A percentile compares a stretch with the other conserved stretches of the same genome.
phyloP scores from a whole-genome alignment of 2,113 vertebrate species.

The Nothobranchius furzeri region DNA sequence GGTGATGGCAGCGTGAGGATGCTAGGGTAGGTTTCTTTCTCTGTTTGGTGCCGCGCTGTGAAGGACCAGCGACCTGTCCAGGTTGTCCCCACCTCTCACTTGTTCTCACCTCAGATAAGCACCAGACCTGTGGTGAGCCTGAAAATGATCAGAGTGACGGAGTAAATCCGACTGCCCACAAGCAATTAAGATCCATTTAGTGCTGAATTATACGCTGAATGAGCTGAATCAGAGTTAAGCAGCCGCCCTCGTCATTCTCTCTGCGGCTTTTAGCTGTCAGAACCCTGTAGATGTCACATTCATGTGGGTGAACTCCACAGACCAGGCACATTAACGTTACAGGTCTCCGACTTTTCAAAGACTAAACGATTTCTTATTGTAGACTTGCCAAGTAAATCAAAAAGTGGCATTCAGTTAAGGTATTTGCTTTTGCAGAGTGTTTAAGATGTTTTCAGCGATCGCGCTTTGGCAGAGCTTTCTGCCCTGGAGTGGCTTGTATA shows the following conservation, averaged over 20 bases:
- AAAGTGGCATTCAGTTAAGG: conserved; percentile 87
- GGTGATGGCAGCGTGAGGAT: no score
- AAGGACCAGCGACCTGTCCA: no score
- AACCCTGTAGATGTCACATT: conserved; percentile 1
- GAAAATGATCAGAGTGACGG: neutral
- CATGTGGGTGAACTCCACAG: conserved; percentile 15
- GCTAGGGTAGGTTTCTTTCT: no score
- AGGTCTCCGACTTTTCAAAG: conserved; percentile 80
- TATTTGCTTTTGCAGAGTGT: conserved; percentile 80
- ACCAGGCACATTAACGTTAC: conserved; percentile 28
- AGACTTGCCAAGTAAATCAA: conserved; percentile 91
- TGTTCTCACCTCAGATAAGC: neutral
- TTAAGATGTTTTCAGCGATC: conserved; percentile 75
- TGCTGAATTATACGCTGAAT: conserved; percentile 11
- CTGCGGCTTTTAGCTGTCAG: neutral
- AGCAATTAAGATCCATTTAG: conserved; percentile 8
- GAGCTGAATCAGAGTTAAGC: conserved; percentile 13
- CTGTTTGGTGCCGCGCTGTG: no score
- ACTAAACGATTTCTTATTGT: conserved; percentile 96
- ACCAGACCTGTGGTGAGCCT: neutral
- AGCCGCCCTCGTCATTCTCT: conserved; percentile 1
- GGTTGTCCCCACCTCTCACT: neutral
- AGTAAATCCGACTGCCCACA: neutral
- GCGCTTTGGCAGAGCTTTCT: conserved; percentile 59
- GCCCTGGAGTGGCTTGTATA: conserved; percentile 74